Evolutionary conservation across 2,797 vertebrate genomes (phyloP), one percentile per base, ranked within the genome.

Genomic region (Pseudotriccus pelzelni): DNA sequence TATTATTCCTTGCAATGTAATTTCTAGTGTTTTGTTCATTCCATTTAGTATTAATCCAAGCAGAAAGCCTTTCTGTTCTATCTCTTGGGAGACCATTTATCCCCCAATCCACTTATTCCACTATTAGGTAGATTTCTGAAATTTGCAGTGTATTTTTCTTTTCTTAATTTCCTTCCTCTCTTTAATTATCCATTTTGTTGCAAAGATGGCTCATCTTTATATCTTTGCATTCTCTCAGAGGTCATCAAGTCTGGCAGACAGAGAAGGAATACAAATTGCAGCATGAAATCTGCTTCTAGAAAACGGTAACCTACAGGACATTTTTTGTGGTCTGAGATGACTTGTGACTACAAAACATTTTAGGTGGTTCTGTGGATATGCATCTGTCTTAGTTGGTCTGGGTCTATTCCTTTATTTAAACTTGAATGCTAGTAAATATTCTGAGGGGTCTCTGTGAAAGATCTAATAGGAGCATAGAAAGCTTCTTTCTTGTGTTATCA

Each of bases 51-150:
- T 67, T 92, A 95, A 96, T 95, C 86, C 88, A 93, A 94, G 93
- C 95, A 97, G 93, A 95, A 91, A 95, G 94, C 93, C 76, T 96
- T 94, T 97, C 96, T 96, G 95, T 91, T 94, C 19, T 69, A n/a
- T 95, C 96, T 94, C 95, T 90, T 94, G 95, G 95, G 94, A 96
- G 58, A 66, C 46, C 63, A 94, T 96, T 96, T 95, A 93, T 95
- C 52, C 67, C 74, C 87, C 94, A 97, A 95, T 95, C 80, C 83
- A 96, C 74, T 96, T 97, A 97, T 79, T 95, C 55, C 44, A 92
- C 86, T 87, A 95, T 95, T 97, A 97, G 93, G 91, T 94, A 95
- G 84, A 79, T 90, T 95, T 95, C 90, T 91, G 91, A 97, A 90
- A 93, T 94, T 95, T 88, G 59, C 86, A 92, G 83, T 60, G 80